Evolutionary conservation across 2,113 vertebrate genomes (phyloP), one percentile per base, ranked within the genome.

Genomic region (Microcebus jonahi): DNA sequence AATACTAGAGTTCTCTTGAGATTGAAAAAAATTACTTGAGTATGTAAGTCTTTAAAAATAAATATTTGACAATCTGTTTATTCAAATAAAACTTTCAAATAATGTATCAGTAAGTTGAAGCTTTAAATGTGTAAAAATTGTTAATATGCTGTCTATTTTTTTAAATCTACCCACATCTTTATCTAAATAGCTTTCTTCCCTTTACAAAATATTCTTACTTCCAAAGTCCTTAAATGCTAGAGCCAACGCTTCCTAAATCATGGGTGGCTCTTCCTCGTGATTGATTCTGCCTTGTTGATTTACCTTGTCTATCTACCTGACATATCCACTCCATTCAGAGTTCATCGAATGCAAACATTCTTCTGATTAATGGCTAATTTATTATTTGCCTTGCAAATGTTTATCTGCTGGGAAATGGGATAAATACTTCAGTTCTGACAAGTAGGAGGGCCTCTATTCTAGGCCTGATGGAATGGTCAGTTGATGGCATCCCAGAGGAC

Each of bases 301-400:
- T 97, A 96, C 97, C 97, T 91, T 97, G 91, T 98, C 97, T 97
- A 5, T 1, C 91, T 97, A 98, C 97, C 97, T 98, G 98, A 98
- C 97, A 97, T 96, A 94, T 96, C 96, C 97, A 98, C 97, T 98
- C 97, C 77, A 98, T 98, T 98, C 96, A 98, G 97, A 97, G 98
- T 98, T 99, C 98, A 98, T 98, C 84, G 93, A 98, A 98, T 92
- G 95, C 91, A 98, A 97, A 36, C 94, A 96, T 91, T 98, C 97
- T 96, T 96, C 96, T 98, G 98, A 99, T 98, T 98, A 99, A 99
- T 98, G 97, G 97, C 95, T 99, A 98, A 99, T 98, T 98, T 98
- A 98, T 98, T 98, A 99, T 98, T 99, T 99, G 98, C 97, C 98
- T 99, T 98, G 98, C 98, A 98, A 99, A 99, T 98, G 97, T 98